phyloP scores from a whole-genome alignment of 2,888 invertebrate species.

The Brachypalpus laphriformis region DNA sequence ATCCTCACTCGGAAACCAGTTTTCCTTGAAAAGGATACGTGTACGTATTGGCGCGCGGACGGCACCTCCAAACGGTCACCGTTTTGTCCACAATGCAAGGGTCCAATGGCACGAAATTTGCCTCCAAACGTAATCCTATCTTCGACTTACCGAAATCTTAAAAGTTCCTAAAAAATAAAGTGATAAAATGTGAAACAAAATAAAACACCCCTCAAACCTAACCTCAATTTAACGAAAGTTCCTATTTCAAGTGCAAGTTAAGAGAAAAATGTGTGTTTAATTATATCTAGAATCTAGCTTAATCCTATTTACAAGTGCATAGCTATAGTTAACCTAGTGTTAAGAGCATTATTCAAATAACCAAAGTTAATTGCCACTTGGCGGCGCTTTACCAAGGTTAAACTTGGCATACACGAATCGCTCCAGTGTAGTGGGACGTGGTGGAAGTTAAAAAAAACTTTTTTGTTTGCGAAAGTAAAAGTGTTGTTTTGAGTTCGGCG shows the following conservation, averaged over 20 bases:
- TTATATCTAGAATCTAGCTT: conserved; percentile 33
- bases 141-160: conserved; percentile 32
- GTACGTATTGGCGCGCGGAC: conserved; percentile 74
- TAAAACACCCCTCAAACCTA: conserved; percentile 58
- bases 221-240: conserved; percentile 77
- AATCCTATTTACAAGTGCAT: conserved; percentile 60
- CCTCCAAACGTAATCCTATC: conserved; percentile 18
- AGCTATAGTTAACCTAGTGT: conserved; percentile 40
- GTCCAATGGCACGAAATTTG: conserved; percentile 52
- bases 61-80: conserved; percentile 53
- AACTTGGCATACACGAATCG: conserved; percentile 47
- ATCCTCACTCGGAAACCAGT: conserved; percentile 76
- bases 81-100: conserved; percentile 62
- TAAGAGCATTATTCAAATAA: conserved; percentile 63
- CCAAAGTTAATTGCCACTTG: conserved; percentile 55
- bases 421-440: conserved; percentile 15
- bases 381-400: conserved; percentile 44
- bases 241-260: conserved; percentile 74
- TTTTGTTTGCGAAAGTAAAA: conserved; percentile 70
- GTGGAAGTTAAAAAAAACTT: conserved; percentile 42
- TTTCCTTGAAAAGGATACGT: conserved; percentile 74
- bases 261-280: conserved; percentile 13
- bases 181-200: conserved; percentile 66
- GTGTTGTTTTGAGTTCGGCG: conserved; percentile 62
- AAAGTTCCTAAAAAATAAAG: conserved; percentile 69